Evolutionary conservation across 2,888 invertebrate genomes (phyloP).

Genomic region (Eugnorisma glareosa): DNA sequence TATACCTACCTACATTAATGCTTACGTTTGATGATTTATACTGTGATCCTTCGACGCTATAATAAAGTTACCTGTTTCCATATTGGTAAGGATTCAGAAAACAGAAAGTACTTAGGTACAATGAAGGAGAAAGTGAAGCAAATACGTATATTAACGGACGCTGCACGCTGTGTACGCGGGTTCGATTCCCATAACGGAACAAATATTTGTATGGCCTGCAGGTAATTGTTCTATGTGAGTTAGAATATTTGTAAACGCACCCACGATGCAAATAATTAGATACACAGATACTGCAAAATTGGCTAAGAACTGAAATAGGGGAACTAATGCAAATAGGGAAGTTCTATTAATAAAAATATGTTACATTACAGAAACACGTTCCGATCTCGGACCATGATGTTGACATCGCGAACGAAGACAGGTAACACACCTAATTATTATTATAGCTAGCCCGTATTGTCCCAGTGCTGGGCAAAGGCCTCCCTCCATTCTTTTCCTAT

Average conservation of each 20-base stretch:
- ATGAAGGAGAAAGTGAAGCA: neutral
- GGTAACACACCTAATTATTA: constrained; percentile 70
- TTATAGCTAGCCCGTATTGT: too few relatives aligned
- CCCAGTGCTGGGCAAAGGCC: too few relatives aligned
- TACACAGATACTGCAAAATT: neutral
- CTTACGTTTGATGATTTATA: constrained; percentile 14
- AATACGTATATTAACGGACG: neutral
- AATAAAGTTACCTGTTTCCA: neutral
- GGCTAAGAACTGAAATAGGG: neutral
- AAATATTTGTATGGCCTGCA: neutral
- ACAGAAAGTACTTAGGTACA: neutral
- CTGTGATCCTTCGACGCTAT: constrained; percentile 4
- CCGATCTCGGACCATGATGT: constrained; percentile 71
- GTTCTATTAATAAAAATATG: constrained; percentile 9
- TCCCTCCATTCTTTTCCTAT: too few relatives aligned
- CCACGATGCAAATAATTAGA: neutral
- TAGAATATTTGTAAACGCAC: neutral
- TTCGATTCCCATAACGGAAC: neutral
- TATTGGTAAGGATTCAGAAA: constrained; percentile 16
- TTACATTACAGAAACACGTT: constrained; percentile 73
- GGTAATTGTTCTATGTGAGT: neutral
- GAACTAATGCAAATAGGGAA: neutral
- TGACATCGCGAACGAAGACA: constrained; percentile 68
- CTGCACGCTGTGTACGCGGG: neutral
- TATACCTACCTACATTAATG: neutral